Base-by-base conservation (phyloP, 1,140 invertebrate genomes). In the Nasonia giraulti region DNA sequence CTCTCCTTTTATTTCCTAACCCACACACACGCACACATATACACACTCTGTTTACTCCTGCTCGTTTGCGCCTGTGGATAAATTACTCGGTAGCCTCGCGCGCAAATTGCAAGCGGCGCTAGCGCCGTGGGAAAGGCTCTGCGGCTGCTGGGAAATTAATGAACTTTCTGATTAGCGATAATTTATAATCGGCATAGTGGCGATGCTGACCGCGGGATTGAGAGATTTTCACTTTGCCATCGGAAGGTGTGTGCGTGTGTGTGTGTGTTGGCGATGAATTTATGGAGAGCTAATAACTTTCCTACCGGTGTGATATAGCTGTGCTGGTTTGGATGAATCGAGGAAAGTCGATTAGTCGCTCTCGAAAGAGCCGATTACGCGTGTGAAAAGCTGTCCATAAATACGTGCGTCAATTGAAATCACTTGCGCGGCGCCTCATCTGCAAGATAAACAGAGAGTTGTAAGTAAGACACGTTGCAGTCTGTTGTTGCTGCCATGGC, bases 111-210 rank as follows among this genome's bases (percentile, higher is more conserved):
- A 71, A 62, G 20, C 68, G 23, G 31, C 47, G 31, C 33, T 37
- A 0, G 40, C 69, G 69, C 3, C 74, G 74, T 83, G 82, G 55
- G 82, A 83, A 40, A 77, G 82, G 17, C 40, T 37, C 33, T 5
- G 33, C 5, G 40, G 40, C 55, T 20, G 55, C 20, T 62, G 17
- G 55, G 17, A 77, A 76, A 77, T 77, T 83, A 83, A 83, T 77
- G 40, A 83, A 83, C 55, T 69, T 47, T 68, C 82, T 50, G 82
- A 83, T 83, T 83, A 62, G 68, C 68, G 55, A 62, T 77, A 68
- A 77, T 83, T 83, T 69, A 62, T 75, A 82, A 82, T 74, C 23
- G 23, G 4, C 69, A 69, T 3, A 37, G 3, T 5, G 5, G 40
- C 40, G 40, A 44, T 10, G 40, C 40, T 44, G 40, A 44, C 40